A percentile compares a stretch with the other conserved stretches of the same genome.
phyloP scores from a whole-genome alignment of 2,797 vertebrate species.

The Garrulus glandarius region DNA sequence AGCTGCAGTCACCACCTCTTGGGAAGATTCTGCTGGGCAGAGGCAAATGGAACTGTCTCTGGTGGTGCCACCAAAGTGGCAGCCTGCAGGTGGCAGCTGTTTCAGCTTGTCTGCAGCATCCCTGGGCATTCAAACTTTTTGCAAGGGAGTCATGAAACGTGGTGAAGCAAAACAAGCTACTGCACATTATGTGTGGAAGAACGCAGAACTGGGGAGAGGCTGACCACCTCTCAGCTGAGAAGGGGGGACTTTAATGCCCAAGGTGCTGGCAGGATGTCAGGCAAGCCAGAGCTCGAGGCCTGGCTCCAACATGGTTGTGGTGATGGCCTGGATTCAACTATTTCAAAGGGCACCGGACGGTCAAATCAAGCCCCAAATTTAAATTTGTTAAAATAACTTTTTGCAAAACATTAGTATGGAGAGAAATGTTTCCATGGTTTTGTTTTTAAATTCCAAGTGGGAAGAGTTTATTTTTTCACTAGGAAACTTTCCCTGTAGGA shows the following conservation, averaged over 20 bases:
- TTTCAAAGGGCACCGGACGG: slow-evolving; percentile 8
- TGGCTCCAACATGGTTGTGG: neutral
- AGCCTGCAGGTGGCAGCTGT: neutral
- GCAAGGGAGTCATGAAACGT: neutral
- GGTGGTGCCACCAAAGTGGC: neutral
- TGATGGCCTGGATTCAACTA: slow-evolving; percentile 29
- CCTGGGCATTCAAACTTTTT: neutral
- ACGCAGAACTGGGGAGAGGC: neutral
- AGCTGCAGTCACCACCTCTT: neutral
- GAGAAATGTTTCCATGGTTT: slow-evolving; percentile 54
- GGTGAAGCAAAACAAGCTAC: neutral
- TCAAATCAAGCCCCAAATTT: slow-evolving; percentile 39
- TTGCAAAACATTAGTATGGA: slow-evolving; percentile 33
- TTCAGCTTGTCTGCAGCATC: neutral
- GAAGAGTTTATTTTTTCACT: slow-evolving; percentile 63
- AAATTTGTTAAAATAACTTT: slow-evolving; percentile 65
- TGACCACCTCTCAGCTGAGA: neutral
- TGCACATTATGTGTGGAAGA: neutral
- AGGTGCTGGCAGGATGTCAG: neutral
- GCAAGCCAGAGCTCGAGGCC: rapidly evolving
- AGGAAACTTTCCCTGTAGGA: slow-evolving; percentile 46
- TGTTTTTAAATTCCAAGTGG: slow-evolving; percentile 59
- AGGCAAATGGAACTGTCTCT: neutral
- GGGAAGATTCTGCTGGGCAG: neutral
- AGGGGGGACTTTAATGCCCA: neutral